A percentile compares a stretch with the other conserved stretches of the same genome.
Conservation (phyloP, 2,797 vertebrate genomes). For the Smutsia temminckii region DNA sequence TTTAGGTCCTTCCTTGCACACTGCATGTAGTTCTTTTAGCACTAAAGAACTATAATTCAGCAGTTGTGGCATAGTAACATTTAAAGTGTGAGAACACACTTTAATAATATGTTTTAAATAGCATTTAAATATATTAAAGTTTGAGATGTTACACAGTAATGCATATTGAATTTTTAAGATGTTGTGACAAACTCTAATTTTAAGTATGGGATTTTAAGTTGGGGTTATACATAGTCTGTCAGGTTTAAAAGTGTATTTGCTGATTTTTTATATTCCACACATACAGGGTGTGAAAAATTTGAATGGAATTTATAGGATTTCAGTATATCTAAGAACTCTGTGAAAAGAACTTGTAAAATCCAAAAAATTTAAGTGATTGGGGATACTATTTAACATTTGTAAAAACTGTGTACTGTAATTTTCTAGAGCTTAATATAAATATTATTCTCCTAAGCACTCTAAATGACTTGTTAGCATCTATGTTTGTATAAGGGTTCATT, state of each 20-base stretch:
- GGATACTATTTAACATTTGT: background rate
- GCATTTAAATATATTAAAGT: background rate
- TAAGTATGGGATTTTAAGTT: background rate
- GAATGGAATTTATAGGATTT: background rate
- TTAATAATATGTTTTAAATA: background rate
- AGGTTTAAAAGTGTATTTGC: background rate
- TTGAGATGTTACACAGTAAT: background rate
- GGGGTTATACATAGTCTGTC: background rate
- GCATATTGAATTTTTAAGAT: background rate
- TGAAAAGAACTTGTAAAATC: background rate
- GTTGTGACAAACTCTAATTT: background rate
- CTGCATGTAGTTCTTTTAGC: background rate
- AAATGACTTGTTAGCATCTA: background rate
- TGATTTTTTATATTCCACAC: background rate
- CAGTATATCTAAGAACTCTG: background rate
- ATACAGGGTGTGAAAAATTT: background rate
- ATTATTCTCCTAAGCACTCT: background rate
- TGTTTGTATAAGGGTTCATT: background rate
- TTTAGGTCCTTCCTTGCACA: background rate
- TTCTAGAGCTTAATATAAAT: conserved; percentile 24
- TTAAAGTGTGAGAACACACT: background rate
- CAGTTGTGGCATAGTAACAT: background rate
- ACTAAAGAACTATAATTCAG: background rate
- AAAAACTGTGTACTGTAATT: background rate
- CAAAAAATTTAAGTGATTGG: background rate